phyloP scores from a whole-genome alignment of 2,888 invertebrate genomes.

The Tenthredo scrophulariae region DNA sequence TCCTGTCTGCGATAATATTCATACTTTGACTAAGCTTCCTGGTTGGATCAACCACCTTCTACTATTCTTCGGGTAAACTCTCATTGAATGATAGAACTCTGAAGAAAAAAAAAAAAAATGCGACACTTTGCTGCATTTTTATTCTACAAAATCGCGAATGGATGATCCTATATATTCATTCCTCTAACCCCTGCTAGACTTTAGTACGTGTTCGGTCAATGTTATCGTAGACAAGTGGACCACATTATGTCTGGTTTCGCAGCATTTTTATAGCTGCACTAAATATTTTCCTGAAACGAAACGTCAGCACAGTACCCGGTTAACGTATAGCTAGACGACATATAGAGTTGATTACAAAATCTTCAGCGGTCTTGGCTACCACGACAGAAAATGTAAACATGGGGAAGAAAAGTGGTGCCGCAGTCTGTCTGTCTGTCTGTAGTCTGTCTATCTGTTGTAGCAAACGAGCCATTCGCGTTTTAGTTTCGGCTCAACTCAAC shows the following conservation, averaged over 20 bases:
- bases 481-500: conserved; percentile 43
- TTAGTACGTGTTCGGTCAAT: not conserved
- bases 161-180: not conserved
- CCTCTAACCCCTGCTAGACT: not conserved
- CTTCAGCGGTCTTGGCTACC: conserved; percentile 17
- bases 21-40: conserved; percentile 2
- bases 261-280: not conserved
- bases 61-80: not conserved
- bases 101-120: not conserved
- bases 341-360: conserved; percentile 56
- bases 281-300: not conserved
- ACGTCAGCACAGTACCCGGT: conserved; percentile 1
- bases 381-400: conserved; percentile 23
- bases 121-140: not conserved
- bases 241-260: not conserved
- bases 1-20: not conserved
- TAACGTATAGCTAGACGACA: not conserved
- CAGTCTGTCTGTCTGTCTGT: not conserved
- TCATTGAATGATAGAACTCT: not conserved
- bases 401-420: conserved; percentile 45
- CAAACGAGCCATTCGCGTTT: conserved; percentile 48
- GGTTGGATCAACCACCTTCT: not conserved
- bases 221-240: not conserved
- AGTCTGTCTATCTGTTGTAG: conserved; percentile 45
- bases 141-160: not conserved